phyloP scores from a whole-genome alignment of 2,888 invertebrate genomes.

The Agriopis aurantiaria region DNA sequence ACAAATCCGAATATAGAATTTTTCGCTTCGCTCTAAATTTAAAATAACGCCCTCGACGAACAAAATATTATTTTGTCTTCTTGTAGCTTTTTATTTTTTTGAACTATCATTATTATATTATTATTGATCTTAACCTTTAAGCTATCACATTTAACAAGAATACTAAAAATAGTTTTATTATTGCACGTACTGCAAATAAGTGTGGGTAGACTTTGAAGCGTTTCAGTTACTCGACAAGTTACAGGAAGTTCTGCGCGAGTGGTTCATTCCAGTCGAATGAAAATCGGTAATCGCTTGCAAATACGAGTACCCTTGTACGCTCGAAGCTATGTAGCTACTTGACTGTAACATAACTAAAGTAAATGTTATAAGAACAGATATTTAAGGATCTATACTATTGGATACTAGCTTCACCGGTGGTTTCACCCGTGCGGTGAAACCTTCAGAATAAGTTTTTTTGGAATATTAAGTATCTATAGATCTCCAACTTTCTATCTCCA shows the following conservation, averaged over 20 bases:
- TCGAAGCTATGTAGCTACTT: slow-evolving; percentile 8
- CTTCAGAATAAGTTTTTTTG: too few species aligned
- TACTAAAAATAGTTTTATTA: background rate
- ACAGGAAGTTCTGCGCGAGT: slow-evolving; percentile 32
- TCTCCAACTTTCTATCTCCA: too few species aligned
- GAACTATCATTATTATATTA: background rate
- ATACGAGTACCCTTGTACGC: slow-evolving; percentile 17
- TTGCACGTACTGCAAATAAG: slow-evolving; percentile 2
- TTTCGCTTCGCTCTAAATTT: too few species aligned
- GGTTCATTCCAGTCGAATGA: slow-evolving; percentile 25
- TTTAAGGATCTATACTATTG: background rate
- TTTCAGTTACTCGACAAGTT: slow-evolving; percentile 15
- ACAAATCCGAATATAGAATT: too few species aligned
- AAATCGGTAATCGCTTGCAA: slow-evolving; percentile 27
- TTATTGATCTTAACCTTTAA: too few species aligned
- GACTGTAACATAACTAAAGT: background rate
- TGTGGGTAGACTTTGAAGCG: slow-evolving; percentile 7
- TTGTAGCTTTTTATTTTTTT: background rate
- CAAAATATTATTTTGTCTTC: too few species aligned
- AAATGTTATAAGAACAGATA: background rate
- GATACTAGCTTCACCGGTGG: too few species aligned
- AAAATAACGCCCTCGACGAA: too few species aligned
- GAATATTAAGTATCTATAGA: too few species aligned
- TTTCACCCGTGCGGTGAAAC: too few species aligned
- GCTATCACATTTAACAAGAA: background rate